Percentiles rank a stretch among this genome's conserved stretches.
Conservation (phyloP, 2,888 invertebrate species). For the Aromia moschata region DNA sequence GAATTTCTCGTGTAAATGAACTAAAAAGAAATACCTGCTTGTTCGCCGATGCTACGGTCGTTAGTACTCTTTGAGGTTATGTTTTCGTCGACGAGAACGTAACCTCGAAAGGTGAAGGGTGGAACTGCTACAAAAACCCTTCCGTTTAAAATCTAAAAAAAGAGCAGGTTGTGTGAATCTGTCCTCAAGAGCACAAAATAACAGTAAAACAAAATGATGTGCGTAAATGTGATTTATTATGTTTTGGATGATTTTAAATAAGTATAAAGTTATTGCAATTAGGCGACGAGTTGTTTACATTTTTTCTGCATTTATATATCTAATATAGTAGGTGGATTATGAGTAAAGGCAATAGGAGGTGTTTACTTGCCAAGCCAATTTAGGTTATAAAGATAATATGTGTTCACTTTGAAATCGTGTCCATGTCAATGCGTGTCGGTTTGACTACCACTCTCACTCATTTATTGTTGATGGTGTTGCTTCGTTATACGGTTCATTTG, state of each 20-base stretch:
- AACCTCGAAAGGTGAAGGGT: background rate
- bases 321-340: slow-evolving; percentile 31
- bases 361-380: slow-evolving; percentile 44
- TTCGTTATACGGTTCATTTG: slow-evolving; percentile 11
- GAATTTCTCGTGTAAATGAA: background rate
- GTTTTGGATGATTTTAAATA: slow-evolving; percentile 41
- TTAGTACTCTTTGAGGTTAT: background rate
- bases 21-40: background rate
- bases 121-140: background rate
- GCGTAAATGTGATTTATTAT: slow-evolving; percentile 51
- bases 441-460: slow-evolving; percentile 12
- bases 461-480: slow-evolving; percentile 21
- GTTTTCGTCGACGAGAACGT: background rate
- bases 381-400: slow-evolving; percentile 38
- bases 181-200: slow-evolving; percentile 39
- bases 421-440: slow-evolving; percentile 1
- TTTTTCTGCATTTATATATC: slow-evolving; percentile 43
- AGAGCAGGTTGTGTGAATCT: slow-evolving; percentile 24
- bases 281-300: slow-evolving; percentile 42
- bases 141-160: slow-evolving; percentile 27
- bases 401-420: slow-evolving; percentile 31
- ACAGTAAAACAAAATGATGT: slow-evolving; percentile 38
- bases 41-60: background rate
- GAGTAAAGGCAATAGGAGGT: slow-evolving; percentile 35
- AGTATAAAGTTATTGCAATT: slow-evolving; percentile 36